Percentiles rank a stretch among this genome's conserved stretches.
Conservation (phyloP, 2,888 invertebrate species). For the Mycogona germanica region DNA sequence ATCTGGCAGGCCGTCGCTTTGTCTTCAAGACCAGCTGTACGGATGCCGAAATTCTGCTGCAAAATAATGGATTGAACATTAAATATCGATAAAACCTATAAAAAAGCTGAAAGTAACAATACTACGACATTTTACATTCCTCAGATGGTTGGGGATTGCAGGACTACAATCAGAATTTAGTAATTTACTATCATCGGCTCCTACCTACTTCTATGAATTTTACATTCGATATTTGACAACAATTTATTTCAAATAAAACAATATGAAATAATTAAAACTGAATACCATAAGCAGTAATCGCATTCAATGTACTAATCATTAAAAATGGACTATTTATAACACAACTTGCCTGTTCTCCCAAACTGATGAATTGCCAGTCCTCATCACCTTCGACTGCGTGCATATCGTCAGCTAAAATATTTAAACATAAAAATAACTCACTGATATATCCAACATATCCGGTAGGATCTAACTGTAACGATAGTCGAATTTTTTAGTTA, state of each 20-base stretch:
- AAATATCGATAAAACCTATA: too few species aligned
- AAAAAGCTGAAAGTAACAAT: not conserved
- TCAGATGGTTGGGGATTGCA: not conserved
- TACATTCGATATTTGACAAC: too few species aligned
- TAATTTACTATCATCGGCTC: too few species aligned
- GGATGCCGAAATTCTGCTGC: constrained; percentile 80
- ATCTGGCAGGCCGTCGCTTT: constrained; percentile 94
- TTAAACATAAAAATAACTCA: not conserved
- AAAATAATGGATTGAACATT: too few species aligned
- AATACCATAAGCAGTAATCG: too few species aligned
- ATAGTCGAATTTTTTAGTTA: not conserved
- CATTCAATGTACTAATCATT: too few species aligned
- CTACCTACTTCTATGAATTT: too few species aligned
- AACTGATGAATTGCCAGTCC: constrained; percentile 88
- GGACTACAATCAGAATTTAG: too few species aligned
- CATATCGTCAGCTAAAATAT: constrained; percentile 35
- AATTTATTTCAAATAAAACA: too few species aligned
- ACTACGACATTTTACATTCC: too few species aligned
- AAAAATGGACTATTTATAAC: not conserved
- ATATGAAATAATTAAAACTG: too few species aligned
- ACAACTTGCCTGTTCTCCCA: constrained; percentile 60
- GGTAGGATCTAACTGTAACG: too few species aligned
- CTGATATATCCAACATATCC: not conserved
- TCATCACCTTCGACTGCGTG: constrained; percentile 71
- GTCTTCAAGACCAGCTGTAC: constrained; percentile 86